These are phyloP conservation scores for Ceyx margarethae DNA, from an alignment of 2,113 vertebrate species.

Conservation along the genomic window DNA sequence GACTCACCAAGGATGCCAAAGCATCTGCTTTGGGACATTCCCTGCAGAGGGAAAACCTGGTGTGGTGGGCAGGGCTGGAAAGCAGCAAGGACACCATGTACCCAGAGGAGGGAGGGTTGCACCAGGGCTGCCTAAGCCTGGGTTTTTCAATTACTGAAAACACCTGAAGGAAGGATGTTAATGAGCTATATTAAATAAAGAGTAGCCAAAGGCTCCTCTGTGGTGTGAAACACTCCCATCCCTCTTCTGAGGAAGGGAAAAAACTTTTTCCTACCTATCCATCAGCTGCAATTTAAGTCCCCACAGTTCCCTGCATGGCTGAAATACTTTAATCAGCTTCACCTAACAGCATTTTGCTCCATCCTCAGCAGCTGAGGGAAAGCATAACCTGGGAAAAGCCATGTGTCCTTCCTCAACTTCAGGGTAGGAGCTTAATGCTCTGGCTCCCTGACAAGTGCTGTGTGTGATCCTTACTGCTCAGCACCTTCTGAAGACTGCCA, in stretches of 20 bases:
- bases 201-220: not conserved
- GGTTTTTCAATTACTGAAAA: not conserved
- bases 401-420: not conserved
- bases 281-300: not conserved
- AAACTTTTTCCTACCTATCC: fast-evolving
- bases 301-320: not conserved
- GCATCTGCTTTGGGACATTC: fast-evolving
- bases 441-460: not conserved
- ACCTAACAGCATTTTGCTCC: not conserved
- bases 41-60: not conserved
- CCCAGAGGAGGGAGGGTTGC: fast-evolving
- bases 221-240: fast-evolving
- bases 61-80: fast-evolving
- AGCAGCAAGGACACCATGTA: fast-evolving
- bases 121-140: not conserved
- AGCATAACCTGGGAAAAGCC: not conserved
- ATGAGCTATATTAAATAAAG: not conserved
- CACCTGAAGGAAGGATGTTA: not conserved
- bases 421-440: not conserved
- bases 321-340: not conserved
- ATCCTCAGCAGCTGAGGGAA: not conserved
- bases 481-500: not conserved
- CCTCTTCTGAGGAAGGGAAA: not conserved
- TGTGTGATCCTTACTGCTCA: fast-evolving
- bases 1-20: not conserved